Conservation (phyloP, 2,888 invertebrate species). For the Branchellion lobata region DNA sequence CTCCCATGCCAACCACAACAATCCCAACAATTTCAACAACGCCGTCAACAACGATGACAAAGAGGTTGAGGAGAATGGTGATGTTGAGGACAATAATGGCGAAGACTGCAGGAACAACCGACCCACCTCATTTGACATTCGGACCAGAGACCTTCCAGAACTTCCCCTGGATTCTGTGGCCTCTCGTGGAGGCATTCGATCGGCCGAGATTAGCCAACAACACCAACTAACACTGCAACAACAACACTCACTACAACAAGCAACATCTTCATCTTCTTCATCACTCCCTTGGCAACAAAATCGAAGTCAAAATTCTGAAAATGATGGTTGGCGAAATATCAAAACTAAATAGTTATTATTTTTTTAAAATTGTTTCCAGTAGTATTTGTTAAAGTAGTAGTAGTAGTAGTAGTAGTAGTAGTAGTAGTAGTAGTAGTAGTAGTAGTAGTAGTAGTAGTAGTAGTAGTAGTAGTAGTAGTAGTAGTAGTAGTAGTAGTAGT, state of each 20-base stretch:
- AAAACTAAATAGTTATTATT: no score
- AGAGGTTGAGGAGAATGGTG: not conserved
- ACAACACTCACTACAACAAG: conserved; percentile 3
- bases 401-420: not conserved
- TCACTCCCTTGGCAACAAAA: not conserved
- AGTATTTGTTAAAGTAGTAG: not conserved
- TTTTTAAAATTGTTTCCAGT: no score
- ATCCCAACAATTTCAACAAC: no score
- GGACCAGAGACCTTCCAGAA: not conserved
- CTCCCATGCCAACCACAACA: not conserved
- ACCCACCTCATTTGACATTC: not conserved
- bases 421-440: conserved; percentile 3
- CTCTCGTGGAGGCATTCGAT: not conserved
- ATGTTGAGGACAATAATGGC: not conserved
- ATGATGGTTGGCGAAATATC: no score
- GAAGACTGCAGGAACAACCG: not conserved
- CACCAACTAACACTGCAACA: not conserved
- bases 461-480: conserved; percentile 2
- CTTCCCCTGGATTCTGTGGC: not conserved
- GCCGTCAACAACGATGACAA: no score
- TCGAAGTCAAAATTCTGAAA: not conserved
- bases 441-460: conserved; percentile 9
- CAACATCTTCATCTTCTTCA: no score
- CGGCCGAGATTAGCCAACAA: not conserved
- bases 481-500: not conserved